A percentile compares a stretch with the other conserved stretches of the same genome.
Evolutionary conservation across 2,113 vertebrate species (phyloP).

Genomic region (Pantherophis guttatus): DNA sequence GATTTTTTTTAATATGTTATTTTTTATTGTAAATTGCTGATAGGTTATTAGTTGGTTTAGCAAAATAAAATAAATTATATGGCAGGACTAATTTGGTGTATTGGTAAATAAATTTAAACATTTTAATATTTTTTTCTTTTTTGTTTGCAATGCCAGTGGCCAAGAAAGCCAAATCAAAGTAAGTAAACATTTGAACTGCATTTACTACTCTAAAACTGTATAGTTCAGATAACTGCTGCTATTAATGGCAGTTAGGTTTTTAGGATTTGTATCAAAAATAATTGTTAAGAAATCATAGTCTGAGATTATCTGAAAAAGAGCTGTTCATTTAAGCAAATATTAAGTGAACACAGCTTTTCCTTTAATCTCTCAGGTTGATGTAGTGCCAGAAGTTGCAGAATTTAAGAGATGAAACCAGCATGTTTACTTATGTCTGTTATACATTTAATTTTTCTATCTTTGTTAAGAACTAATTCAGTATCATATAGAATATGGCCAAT

Average conservation of each 20-base stretch:
- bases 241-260: neutral
- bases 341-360: neutral
- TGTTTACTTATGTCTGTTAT: neutral
- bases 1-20: neutral
- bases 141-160: slow-evolving; percentile 64
- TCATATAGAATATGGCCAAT: neutral
- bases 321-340: neutral
- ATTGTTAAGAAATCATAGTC: neutral
- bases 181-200: slow-evolving; percentile 59
- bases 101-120: neutral
- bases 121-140: slow-evolving; percentile 44
- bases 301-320: neutral
- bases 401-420: neutral
- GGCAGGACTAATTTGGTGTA: neutral
- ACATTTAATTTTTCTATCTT: neutral
- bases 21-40: neutral
- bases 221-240: neutral
- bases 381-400: neutral
- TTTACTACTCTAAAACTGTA: neutral
- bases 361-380: neutral
- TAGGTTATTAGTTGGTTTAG: neutral
- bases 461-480: neutral
- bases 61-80: neutral
- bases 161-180: slow-evolving; percentile 75
- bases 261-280: neutral